Conservation (phyloP, 2,797 vertebrate species). For the Ceryle rudis region DNA sequence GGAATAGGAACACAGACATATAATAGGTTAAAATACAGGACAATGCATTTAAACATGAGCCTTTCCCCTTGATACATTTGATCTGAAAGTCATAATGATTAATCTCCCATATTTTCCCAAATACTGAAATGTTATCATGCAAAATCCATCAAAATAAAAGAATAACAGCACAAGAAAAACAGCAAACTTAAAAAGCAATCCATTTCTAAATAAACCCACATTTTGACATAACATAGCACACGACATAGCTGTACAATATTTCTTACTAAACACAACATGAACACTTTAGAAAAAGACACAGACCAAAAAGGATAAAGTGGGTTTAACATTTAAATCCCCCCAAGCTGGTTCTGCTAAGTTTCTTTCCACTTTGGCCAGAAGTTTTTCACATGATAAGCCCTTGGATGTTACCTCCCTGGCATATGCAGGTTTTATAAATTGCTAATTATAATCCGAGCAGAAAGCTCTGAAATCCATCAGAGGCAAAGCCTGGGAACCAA, state of each 20-base stretch:
- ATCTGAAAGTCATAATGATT: conserved; percentile 9
- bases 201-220: not conserved
- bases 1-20: conserved; percentile 59
- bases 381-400: not conserved
- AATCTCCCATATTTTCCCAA: not conserved
- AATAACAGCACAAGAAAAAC: not conserved
- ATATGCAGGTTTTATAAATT: not conserved
- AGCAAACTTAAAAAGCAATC: not conserved
- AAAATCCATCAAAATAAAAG: conserved; percentile 35
- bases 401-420: not conserved
- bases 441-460: not conserved
- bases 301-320: not conserved
- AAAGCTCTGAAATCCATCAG: not conserved
- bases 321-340: conserved; percentile 48
- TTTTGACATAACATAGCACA: not conserved
- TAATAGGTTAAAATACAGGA: conserved; percentile 67
- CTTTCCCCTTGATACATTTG: not conserved
- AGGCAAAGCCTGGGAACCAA: not conserved
- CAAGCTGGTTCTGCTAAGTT: not conserved
- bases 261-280: not conserved
- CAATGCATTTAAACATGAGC: conserved; percentile 33
- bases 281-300: not conserved
- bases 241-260: not conserved
- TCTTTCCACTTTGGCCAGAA: not conserved
- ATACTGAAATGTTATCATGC: conserved; percentile 3